Base-by-base conservation (phyloP, 1,140 invertebrate genomes). In the Drosophila azteca region DNA sequence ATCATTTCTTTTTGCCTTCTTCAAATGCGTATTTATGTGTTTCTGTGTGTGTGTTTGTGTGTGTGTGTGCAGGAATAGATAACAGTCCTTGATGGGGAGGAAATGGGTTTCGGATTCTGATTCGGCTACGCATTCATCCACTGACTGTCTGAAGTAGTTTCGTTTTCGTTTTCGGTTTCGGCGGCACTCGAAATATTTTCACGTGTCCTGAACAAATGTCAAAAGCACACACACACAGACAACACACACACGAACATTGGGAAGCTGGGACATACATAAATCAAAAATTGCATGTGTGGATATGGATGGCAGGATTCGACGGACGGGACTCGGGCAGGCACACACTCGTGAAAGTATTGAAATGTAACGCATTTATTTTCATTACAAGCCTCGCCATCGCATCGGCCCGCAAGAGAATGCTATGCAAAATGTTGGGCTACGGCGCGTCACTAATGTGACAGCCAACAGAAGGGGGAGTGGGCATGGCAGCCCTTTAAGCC, bases 331-430 rank as follows among this genome's bases (percentile, higher is more conserved):
- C 8, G 8, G 31, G 35, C 35, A 13, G 35, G 11, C 35, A 39
- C 3, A 45, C 45, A 61, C 62, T 72, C 54, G 58, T 68, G 61
- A 83, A 83, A 77, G 83, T 88, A 88, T 88, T 88, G 83, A 88
- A 88, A 88, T 88, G 83, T 88, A 88, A 88, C 83, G 83, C 83
- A 88, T 88, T 88, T 88, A 83, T 88, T 88, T 88, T 88, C 83
- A 88, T 88, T 87, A 79, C 71, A 79, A 53, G 9, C 24, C 51
- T 39, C 35, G 35, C 35, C 31, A 20, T 20, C 44, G 45, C 31
- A 20, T 20, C 44, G 45, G 77, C 73, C 82, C 82, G 49, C 74
- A 68, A 66, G 82, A 87, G 77, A 77, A 84, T 84, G 80, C 80
- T 84, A 84, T 79, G 76, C 64, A 84, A 80, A 83, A 84, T 57